These are phyloP conservation scores for Leucophora obtusa DNA, from an alignment of 2,888 invertebrate species.

Conservation along the genomic window DNA sequence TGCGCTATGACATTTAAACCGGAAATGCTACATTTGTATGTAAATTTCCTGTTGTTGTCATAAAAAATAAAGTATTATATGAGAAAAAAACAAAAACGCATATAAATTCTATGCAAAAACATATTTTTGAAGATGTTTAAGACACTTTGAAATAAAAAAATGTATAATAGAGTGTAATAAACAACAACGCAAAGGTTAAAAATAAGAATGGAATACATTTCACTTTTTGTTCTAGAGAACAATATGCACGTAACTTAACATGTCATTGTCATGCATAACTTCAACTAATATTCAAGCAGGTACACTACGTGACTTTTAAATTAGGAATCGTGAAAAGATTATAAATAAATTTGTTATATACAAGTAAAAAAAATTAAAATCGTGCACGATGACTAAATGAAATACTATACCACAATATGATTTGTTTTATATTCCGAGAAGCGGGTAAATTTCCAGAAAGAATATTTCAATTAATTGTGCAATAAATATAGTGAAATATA, in stretches of 20 bases:
- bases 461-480: no score
- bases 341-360: no score
- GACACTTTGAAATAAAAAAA: neutral
- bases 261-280: neutral
- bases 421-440: no score
- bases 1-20: neutral
- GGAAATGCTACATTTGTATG: neutral
- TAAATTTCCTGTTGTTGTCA: neutral
- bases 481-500: no score
- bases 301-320: neutral
- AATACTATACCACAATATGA: no score
- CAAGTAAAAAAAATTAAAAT: no score
- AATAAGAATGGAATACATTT: neutral
- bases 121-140: neutral
- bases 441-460: no score
- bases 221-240: neutral
- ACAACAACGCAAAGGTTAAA: neutral
- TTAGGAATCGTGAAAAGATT: no score
- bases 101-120: neutral
- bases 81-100: no score
- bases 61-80: no score
- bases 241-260: neutral
- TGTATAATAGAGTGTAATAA: neutral
- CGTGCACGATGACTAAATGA: no score
- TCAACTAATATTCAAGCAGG: neutral